A percentile compares a stretch with the other conserved stretches of the same genome.
Evolutionary conservation across 2,888 invertebrate species (phyloP).

Genomic region (Seira sanloemensis): DNA sequence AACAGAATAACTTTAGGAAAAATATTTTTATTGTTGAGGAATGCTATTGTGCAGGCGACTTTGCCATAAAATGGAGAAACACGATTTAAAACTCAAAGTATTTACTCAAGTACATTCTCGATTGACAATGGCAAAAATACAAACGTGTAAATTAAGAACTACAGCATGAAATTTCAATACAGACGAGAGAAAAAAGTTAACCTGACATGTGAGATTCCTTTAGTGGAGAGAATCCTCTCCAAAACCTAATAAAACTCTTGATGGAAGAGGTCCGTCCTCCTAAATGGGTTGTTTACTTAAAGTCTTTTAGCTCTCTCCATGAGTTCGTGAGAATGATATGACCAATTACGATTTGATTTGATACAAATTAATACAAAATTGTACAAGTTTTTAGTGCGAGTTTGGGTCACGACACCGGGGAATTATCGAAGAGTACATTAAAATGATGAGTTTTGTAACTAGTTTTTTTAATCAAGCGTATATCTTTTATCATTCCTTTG

Average conservation of each 20-base stretch:
- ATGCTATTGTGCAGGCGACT: conserved; percentile 18
- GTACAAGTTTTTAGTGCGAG: neutral
- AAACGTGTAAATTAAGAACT: neutral
- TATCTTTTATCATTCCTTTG: neutral
- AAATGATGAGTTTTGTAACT: neutral
- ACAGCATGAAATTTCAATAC: no score
- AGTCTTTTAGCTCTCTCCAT: neutral
- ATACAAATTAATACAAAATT: conserved; percentile 24
- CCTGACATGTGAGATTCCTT: neutral
- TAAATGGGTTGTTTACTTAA: neutral
- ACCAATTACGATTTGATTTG: conserved; percentile 10
- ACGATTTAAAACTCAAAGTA: neutral
- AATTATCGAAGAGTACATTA: neutral
- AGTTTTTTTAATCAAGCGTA: neutral
- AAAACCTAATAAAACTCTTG: neutral
- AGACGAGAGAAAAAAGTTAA: neutral
- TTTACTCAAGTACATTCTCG: neutral
- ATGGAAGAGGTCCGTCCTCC: neutral
- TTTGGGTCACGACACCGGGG: neutral
- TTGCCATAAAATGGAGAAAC: neutral
- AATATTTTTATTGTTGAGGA: conserved; percentile 21
- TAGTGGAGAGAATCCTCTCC: neutral
- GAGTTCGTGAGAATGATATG: conserved; percentile 23
- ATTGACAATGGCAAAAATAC: neutral
- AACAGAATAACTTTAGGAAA: conserved; percentile 21